phyloP scores from a whole-genome alignment of 2,113 vertebrate species.

The Gnathonemus longibarbis region DNA sequence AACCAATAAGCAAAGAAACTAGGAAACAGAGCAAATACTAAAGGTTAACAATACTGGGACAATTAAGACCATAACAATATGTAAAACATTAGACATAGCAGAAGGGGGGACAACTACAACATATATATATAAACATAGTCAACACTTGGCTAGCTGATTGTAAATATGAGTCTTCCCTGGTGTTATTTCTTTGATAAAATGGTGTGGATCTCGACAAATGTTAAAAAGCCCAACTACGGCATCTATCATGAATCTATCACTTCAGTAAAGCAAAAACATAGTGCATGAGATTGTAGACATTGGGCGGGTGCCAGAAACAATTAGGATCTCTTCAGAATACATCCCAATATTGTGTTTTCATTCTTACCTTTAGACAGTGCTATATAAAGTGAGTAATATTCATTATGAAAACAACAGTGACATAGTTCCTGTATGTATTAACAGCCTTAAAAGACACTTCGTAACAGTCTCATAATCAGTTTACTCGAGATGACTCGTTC shows the following conservation, averaged over 20 bases:
- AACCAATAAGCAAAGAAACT: too few relatives aligned
- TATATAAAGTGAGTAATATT: not conserved
- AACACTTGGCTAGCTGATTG: not conserved
- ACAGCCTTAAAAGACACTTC: not conserved
- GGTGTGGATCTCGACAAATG: not conserved
- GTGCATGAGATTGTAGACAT: not conserved
- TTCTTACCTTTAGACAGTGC: not conserved
- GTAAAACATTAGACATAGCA: too few relatives aligned
- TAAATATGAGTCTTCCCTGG: not conserved
- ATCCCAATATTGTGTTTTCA: not conserved
- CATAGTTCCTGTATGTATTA: not conserved
- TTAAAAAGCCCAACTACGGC: not conserved
- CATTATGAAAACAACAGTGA: not conserved
- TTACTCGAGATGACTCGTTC: not conserved
- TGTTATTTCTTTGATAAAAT: not conserved
- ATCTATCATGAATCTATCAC: not conserved
- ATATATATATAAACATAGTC: not conserved
- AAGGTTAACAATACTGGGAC: too few relatives aligned
- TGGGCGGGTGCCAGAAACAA: not conserved
- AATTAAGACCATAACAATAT: too few relatives aligned
- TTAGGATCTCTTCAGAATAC: not conserved
- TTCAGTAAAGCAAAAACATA: not conserved
- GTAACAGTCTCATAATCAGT: not conserved
- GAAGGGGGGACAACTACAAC: too few relatives aligned
- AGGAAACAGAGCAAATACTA: too few relatives aligned